Evolutionary conservation across 2,888 invertebrate species (phyloP), one percentile per base, ranked within the genome.

Genomic region (Prosopocoilus inquinatus): DNA sequence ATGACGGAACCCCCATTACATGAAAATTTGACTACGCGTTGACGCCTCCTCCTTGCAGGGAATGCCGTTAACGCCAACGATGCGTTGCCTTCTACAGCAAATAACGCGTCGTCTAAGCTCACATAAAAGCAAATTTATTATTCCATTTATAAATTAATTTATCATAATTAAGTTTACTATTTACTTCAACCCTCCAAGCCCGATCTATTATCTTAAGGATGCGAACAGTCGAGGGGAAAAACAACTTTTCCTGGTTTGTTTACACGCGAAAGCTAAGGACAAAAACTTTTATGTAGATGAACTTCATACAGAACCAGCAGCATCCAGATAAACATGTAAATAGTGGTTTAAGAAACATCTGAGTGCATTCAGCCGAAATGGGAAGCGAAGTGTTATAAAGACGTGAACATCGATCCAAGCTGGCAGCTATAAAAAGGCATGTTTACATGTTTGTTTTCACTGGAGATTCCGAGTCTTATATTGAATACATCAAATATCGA

Each of bases 21-120:
- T 60, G 65, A 60, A 67, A 68, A 69, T 68, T 69, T 66, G 63
- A 65, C 63, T 63, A 60, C 62, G 62, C 60, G 64, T 65, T 65
- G 67, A 64, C 60, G 66, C 62, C 60, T 62, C 55, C 36, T 12
- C 47, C 53, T 50, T 64, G 57, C 60, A 63, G 63, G 63, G 64
- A 67, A 68, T 69, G 65, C 65, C 59, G 44, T 44, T 38, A 9
- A 9, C 50, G 38, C 13, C 15, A 9, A 41, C 41, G 41, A 41
- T 16, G 13, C 41, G 13, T 41, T 41, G 41, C 16, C 15, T 15
- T 41, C 41, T 15, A 41, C 38, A 38, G 15, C 15, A 41, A 16
- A 41, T 16, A 15, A 41, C 16, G 12, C 16, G 16, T 41, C 41
- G 41, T 15, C 13, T 41, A 1, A 11, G 15, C 15, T 41, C 15